These are phyloP conservation scores for Microctonus aethiopoides DNA, from an alignment of 2,888 invertebrate genomes.

Conservation along the genomic window DNA sequence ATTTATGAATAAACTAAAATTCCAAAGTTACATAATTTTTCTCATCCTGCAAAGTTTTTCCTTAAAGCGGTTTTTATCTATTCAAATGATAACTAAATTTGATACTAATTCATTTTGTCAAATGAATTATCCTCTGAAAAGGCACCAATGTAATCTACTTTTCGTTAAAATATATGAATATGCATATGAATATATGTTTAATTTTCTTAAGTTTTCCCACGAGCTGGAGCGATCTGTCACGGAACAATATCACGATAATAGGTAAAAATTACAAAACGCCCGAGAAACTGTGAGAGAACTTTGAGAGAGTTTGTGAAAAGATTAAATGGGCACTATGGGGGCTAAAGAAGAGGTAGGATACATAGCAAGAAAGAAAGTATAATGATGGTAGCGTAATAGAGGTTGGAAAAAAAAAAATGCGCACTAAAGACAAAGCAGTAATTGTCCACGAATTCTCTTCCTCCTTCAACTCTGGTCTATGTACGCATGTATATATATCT, in stretches of 20 bases:
- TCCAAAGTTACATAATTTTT: too few species aligned
- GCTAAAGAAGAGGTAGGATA: not conserved
- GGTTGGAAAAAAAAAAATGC: conserved; percentile 12
- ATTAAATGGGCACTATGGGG: not conserved
- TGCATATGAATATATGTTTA: not conserved
- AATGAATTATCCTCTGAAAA: too few species aligned
- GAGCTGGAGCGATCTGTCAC: not conserved
- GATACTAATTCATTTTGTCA: too few species aligned
- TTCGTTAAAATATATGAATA: not conserved
- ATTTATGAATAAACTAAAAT: too few species aligned
- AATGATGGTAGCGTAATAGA: conserved; percentile 12
- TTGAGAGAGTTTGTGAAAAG: conserved; percentile 25
- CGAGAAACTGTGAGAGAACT: conserved; percentile 31
- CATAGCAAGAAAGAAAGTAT: conserved; percentile 20
- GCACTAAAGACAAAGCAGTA: conserved; percentile 27
- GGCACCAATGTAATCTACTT: not conserved
- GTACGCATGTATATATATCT: not conserved
- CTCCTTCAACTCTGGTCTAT: conserved; percentile 10
- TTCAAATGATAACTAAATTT: too few species aligned
- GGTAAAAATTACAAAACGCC: conserved; percentile 28
- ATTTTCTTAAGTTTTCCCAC: not conserved
- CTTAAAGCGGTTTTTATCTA: too few species aligned
- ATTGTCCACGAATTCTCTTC: conserved; percentile 25
- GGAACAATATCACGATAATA: conserved; percentile 15
- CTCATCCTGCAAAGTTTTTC: too few species aligned